These are phyloP conservation scores for Bos javanicus DNA, from an alignment of 2,113 vertebrate genomes.

Conservation along the genomic window DNA sequence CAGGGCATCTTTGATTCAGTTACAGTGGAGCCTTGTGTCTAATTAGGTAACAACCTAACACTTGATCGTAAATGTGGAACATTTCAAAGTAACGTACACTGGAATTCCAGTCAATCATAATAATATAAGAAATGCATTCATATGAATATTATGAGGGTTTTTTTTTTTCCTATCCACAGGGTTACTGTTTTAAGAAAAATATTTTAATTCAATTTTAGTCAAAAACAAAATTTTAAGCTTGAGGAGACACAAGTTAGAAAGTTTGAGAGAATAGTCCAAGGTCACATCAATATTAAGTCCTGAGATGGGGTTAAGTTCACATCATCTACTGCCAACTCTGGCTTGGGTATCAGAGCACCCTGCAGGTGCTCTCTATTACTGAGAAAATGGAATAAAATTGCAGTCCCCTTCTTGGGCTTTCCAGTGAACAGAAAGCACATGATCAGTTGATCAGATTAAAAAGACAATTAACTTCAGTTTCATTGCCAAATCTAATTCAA, in stretches of 20 bases:
- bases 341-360: neutral
- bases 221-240: constrained; percentile 16
- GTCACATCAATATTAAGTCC: neutral
- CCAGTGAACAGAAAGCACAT: neutral
- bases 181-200: neutral
- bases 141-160: neutral
- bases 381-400: constrained; percentile 29
- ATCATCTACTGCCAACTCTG: neutral
- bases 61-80: neutral
- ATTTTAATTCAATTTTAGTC: neutral
- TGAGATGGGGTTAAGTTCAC: neutral
- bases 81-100: neutral
- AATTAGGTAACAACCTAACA: neutral
- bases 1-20: neutral
- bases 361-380: neutral
- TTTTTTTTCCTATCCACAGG: neutral
- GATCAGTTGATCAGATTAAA: neutral
- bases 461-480: neutral
- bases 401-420: neutral
- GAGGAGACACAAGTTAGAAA: neutral
- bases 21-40: neutral
- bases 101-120: neutral
- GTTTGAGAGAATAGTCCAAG: neutral
- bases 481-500: neutral
- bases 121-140: neutral